A percentile compares a stretch with the other conserved stretches of the same genome.
phyloP scores from a whole-genome alignment of 2,888 invertebrate species.

The Metacarcinus magister region DNA sequence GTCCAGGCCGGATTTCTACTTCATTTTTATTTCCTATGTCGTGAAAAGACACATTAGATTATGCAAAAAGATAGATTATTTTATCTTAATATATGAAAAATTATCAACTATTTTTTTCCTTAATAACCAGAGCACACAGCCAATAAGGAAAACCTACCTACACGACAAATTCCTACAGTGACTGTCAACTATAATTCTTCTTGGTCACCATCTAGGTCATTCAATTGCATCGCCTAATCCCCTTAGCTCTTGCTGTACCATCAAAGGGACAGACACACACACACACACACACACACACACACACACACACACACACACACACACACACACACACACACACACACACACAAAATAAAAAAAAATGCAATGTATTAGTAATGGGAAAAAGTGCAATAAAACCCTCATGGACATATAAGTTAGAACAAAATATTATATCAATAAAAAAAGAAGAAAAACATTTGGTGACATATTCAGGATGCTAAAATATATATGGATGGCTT shows the following conservation, averaged over 20 bases:
- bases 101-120: neutral
- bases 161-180: neutral
- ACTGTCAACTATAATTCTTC: neutral
- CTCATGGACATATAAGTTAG: too few relatives aligned
- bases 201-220: neutral
- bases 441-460: too few relatives aligned
- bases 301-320: constrained; percentile 2
- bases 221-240: neutral
- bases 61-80: neutral
- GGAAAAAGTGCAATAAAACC: too few relatives aligned
- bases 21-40: neutral
- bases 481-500: too few relatives aligned
- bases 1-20: neutral
- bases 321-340: neutral
- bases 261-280: neutral
- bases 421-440: too few relatives aligned
- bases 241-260: too few relatives aligned
- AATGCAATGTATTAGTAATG: too few relatives aligned
- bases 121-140: neutral
- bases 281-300: neutral
- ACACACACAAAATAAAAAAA: neutral
- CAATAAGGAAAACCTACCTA: neutral
- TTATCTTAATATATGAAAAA: neutral
- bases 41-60: neutral
- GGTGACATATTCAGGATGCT: too few relatives aligned